Percentiles rank a stretch among this genome's conserved stretches.
phyloP scores from a whole-genome alignment of 2,797 vertebrate species.

The Fratercula arctica region DNA sequence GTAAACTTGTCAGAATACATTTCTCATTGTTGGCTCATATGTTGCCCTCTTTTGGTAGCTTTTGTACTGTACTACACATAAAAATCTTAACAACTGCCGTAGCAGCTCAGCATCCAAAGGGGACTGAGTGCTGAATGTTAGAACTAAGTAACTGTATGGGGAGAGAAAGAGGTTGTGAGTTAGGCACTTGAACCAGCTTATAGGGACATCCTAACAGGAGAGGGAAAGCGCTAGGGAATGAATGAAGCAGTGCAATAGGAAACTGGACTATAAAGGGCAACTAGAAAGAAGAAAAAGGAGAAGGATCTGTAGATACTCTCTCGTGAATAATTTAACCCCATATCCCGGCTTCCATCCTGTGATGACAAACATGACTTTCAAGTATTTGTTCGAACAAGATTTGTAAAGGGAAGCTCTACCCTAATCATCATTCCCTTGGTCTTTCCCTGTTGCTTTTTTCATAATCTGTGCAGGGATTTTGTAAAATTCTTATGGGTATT shows the following conservation, averaged over 20 bases:
- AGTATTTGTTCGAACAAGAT: neutral
- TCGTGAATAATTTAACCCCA: conserved; percentile 6
- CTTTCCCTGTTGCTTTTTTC: neutral
- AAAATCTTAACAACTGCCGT: conserved; percentile 37
- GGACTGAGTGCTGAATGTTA: neutral
- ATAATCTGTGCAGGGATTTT: neutral
- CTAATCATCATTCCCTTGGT: neutral
- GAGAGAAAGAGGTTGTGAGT: neutral
- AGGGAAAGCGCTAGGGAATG: neutral
- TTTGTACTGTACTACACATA: conserved; percentile 62
- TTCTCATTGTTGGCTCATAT: conserved; percentile 71
- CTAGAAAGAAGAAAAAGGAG: neutral
- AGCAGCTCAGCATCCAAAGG: conserved; percentile 17
- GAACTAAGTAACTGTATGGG: neutral
- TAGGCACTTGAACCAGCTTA: neutral
- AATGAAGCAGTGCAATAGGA: neutral
- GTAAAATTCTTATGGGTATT: conserved; percentile 6
- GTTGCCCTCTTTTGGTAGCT: conserved; percentile 71
- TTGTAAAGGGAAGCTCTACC: neutral
- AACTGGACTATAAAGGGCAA: neutral
- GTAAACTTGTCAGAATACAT: conserved; percentile 38
- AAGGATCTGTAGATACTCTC: neutral
- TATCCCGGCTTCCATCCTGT: neutral
- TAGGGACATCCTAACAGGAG: neutral
- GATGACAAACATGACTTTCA: neutral